Evolutionary conservation across 2,888 invertebrate genomes (phyloP), one percentile per base, ranked within the genome.

Genomic region (Ormyrus rosae): DNA sequence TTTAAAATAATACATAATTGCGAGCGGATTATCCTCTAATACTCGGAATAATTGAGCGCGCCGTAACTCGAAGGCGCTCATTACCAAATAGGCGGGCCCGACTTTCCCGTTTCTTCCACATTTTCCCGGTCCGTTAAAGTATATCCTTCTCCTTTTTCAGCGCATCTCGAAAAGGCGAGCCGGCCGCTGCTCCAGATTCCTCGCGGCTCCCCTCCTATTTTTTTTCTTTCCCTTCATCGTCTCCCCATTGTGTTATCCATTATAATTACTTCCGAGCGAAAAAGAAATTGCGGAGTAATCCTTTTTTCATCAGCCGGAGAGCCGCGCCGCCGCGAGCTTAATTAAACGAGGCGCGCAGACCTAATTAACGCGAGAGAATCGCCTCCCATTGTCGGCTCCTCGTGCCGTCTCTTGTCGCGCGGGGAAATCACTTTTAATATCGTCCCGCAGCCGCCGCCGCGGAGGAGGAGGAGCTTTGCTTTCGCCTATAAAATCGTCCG

Each of bases 231-330:
- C 48, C n/a, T 9, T 19, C 50, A 3, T 19, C 50, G 1, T 13
- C 55, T 19, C 3, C 3, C 13, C 56, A 61, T 78, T 78, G 77
- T 70, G 9, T 50, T 45, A 63, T 34, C 55, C 73, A 34, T 63
- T 63, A 60, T 51, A 79, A 69, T 63, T 50, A 69, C 68, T 74
- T 79, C 56, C 63, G 70, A 70, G 53, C n/a, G n/a, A 61, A 56
- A 56, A 45, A 78, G 60, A 69, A 63, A 61, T 70, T 63, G 61
- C 69, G 5, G 9, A 13, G 60, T 63, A 56, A 70, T 70, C 67
- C 45, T 19, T 55, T 73, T 56, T 58, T 71, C 34, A 60, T 50
- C 71, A 34, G 48, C 48, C n/a, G 8, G 19, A 67, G 60, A 11
- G 45, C 6, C 45, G 67, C 5, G 34, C 46, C 46, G 58, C 56